Evolutionary conservation across 2,888 invertebrate species (phyloP).

Genomic region (Brassicogethes aeneus): DNA sequence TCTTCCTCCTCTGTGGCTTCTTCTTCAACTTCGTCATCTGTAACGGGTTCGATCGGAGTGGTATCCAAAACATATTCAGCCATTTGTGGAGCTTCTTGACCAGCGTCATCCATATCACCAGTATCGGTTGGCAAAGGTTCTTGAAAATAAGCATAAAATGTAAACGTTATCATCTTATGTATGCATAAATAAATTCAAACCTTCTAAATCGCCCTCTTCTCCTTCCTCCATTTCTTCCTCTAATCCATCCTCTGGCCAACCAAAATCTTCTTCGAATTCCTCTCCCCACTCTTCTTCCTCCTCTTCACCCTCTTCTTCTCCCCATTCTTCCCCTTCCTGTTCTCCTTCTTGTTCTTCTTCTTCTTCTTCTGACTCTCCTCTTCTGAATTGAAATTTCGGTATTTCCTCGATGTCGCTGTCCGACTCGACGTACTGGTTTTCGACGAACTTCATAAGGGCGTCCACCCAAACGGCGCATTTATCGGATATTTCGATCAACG

Average conservation of each 20-base stretch:
- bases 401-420: constrained; percentile 22
- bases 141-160: too few species aligned
- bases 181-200: too few species aligned
- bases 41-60: background rate
- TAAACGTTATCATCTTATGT: too few species aligned
- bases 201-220: constrained; percentile 5
- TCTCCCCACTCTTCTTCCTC: constrained; percentile 10
- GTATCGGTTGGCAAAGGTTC: too few species aligned
- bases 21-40: background rate
- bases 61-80: background rate
- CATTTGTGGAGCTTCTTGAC: background rate
- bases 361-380: constrained; percentile 4
- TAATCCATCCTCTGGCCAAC: constrained; percentile 2
- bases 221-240: constrained; percentile 8
- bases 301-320: constrained; percentile 6
- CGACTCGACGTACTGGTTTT: constrained; percentile 28
- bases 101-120: too few species aligned
- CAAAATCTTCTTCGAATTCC: constrained; percentile 7
- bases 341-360: constrained; percentile 10
- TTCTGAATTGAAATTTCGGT: background rate
- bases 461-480: constrained; percentile 34
- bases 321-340: constrained; percentile 7
- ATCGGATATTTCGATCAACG: constrained; percentile 26
- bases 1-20: constrained; percentile 1
- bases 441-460: constrained; percentile 26